These are phyloP conservation scores for Myzus persicae DNA, from an alignment of 1,140 invertebrate genomes.

Conservation along the genomic window DNA sequence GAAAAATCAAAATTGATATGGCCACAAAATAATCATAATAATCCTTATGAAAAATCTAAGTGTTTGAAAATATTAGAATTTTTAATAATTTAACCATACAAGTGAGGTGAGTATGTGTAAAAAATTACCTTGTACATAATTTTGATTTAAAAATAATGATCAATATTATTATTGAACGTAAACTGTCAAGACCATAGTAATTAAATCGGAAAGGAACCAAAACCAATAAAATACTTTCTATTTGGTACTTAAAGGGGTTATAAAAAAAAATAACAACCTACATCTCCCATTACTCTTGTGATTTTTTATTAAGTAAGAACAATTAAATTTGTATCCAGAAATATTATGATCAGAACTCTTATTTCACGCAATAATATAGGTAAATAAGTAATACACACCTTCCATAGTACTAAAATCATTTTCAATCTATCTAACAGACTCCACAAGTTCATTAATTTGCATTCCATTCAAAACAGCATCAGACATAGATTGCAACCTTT, in stretches of 20 bases:
- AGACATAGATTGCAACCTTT: slow-evolving; percentile 8
- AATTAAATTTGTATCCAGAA: neutral
- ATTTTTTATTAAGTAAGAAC: neutral
- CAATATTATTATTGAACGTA: neutral
- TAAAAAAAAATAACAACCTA: too few relatives aligned
- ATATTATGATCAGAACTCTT: neutral
- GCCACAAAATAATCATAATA: too few relatives aligned
- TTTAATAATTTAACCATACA: too few relatives aligned
- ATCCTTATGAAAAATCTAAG: too few relatives aligned
- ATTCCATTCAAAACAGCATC: slow-evolving; percentile 32
- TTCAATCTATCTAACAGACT: slow-evolving; percentile 44
- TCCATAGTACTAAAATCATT: slow-evolving; percentile 45
- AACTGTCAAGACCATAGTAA: too few relatives aligned
- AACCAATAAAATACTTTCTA: too few relatives aligned
- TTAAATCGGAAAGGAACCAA: too few relatives aligned
- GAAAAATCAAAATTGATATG: too few relatives aligned
- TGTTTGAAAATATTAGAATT: too few relatives aligned
- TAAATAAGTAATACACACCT: neutral
- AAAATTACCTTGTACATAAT: too few relatives aligned
- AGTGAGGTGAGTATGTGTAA: too few relatives aligned
- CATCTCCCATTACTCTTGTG: neutral
- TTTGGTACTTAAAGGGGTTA: too few relatives aligned
- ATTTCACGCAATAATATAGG: neutral
- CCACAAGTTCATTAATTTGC: slow-evolving; percentile 41
- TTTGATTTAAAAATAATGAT: neutral